Percentiles rank a stretch among this genome's conserved stretches.
Conservation (phyloP, 2,113 vertebrate genomes). For the human (Homo sapiens) region GRCh38 chr1:224724001-224724500, state of each 20-base stretch:
- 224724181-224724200: neutral
- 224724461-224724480: accelerated
- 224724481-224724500: neutral
- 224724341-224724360: neutral
- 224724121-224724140: neutral
- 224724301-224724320: too few relatives aligned
- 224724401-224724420: neutral
- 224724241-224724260: too few relatives aligned
- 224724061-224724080: too few relatives aligned
- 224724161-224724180: neutral
- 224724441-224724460: neutral
- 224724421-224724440: neutral
- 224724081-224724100: neutral
- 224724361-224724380: neutral
- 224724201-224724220: neutral
- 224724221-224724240: neutral
- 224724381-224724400: neutral
- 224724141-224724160: neutral
- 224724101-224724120: neutral
- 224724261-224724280: neutral
- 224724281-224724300: neutral
- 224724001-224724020: too few relatives aligned
- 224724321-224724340: neutral
- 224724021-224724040: too few relatives aligned
- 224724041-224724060: too few relatives aligned